Evolutionary conservation across 2,797 vertebrate species (phyloP).

Genomic region (Vireo griseus): DNA sequence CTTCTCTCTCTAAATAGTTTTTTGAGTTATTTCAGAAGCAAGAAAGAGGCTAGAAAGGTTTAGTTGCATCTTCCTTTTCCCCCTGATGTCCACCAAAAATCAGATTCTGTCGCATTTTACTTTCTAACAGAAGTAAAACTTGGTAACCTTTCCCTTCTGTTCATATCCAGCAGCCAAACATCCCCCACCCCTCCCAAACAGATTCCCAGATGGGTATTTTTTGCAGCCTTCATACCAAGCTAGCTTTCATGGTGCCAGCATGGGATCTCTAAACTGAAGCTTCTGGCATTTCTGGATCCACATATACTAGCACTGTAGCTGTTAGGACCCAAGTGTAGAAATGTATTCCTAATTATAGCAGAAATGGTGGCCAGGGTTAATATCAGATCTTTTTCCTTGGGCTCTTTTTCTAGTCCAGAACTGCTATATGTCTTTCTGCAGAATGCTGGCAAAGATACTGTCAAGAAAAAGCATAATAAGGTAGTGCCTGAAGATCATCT

Average conservation of each 20-base stretch:
- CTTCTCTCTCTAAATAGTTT: slow-evolving; percentile 25
- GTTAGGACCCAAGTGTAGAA: not conserved
- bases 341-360: not conserved
- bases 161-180: not conserved
- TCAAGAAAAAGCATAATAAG: not conserved
- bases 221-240: not conserved
- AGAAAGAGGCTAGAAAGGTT: not conserved
- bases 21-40: slow-evolving; percentile 25
- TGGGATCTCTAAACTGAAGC: not conserved
- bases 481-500: not conserved
- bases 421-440: not conserved
- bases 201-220: not conserved
- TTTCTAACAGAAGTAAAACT: not conserved
- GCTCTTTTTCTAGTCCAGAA: not conserved
- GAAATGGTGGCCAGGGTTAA: not conserved
- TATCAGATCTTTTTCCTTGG: not conserved
- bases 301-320: not conserved
- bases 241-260: not conserved
- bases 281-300: not conserved
- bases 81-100: not conserved
- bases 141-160: not conserved
- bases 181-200: not conserved
- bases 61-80: slow-evolving; percentile 23
- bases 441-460: not conserved
- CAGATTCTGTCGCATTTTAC: not conserved